Evolutionary conservation across 2,888 invertebrate genomes (phyloP), one percentile per base, ranked within the genome.

Genomic region (Scrobipalpa atriplicella): DNA sequence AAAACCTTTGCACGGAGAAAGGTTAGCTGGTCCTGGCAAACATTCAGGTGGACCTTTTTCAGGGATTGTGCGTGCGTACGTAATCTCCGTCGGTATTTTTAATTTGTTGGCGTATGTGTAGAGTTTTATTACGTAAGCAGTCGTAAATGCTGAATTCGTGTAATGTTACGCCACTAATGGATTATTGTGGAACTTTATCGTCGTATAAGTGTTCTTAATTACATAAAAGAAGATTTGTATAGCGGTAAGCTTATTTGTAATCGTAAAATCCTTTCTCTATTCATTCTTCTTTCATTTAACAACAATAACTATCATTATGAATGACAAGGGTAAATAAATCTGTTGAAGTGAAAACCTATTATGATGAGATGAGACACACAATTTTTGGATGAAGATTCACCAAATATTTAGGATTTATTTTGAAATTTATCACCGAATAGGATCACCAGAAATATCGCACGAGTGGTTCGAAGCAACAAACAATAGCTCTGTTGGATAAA

Each of bases 61-160:
- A 71, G 74, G 74, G 73, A 75, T 71, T 75, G 75, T 75, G 75
- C 73, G 77, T 75, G 74, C 74, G 75, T 78, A 76, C 73, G 73
- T 76, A 81, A 82, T 83, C 76, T 75, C 72, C 61, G 54, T 65
- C 76, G 80, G 81, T 80, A 83, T 84, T 84, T 84, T 80, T 83
- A 83, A 81, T 82, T 80, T 81, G 78, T 75, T 72, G 69, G 71
- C 72, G 68, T 75, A 72, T 76, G 72, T 70, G 70, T 66, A 67
- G 69, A 71, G 69, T 72, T 67, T 73, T 70, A 67, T 70, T 54
- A 65, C 62, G 36, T 62, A 60, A 64, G 51, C 43, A 47, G 36
- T 58, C 64, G 58, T 68, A 68, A 67, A 69, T 67, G 69, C 65
- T 67, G 62, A 63, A 65, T 71, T 67, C 66, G 67, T 61, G 64